Evolutionary conservation across 2,113 vertebrate species (phyloP), one percentile per base, ranked within the genome.

Genomic region (Syrrhaptes paradoxus): DNA sequence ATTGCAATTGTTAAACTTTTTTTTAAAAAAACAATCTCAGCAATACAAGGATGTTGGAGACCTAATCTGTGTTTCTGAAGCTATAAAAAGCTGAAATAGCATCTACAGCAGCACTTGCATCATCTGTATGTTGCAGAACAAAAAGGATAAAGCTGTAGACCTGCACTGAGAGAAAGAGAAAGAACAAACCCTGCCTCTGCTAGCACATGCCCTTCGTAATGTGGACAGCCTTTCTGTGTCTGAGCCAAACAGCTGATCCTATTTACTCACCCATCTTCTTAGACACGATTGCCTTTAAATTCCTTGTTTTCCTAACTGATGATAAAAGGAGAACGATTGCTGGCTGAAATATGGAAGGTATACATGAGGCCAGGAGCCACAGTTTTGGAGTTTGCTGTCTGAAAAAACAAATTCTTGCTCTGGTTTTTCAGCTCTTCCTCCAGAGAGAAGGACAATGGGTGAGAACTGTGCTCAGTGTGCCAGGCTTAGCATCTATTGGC

Each of bases 21-120:
- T 3, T 45, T 31, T 34, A 24, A 20, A 79, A 54, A 24, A 7
- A 43, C 18, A 75, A 24, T 12, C 32, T 65, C 16, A 62, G 29
- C 17, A 82, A 48, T 58, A 77, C 17, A 58, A 73, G 26, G 66
- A 34, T 78, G 8, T 7, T 54, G 45, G 32, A 49, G 43, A 90
- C 18, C n/a, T 63, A 62, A 67, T 82, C 61, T 48, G 2, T 72
- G 34, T 67, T 61, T 86, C 73, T 86, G 43, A 61, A 48, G n/a
- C 65, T 83, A 86, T 66, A 76, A 93, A 93, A 85, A 88, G 19
- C 31, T 86, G 26, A 67, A 90, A 76, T n/a, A 62, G 6, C 20
- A 58, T 61, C 66, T 85, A 24, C 45, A 85, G n/a, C 31, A 87
- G 21, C 18, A 54, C 31, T 89, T 65, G 17, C 8, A 62, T 92